A percentile compares a stretch with the other conserved stretches of the same genome.
phyloP scores from a whole-genome alignment of 1,140 invertebrate species.

The Drosophila tsacasi region DNA sequence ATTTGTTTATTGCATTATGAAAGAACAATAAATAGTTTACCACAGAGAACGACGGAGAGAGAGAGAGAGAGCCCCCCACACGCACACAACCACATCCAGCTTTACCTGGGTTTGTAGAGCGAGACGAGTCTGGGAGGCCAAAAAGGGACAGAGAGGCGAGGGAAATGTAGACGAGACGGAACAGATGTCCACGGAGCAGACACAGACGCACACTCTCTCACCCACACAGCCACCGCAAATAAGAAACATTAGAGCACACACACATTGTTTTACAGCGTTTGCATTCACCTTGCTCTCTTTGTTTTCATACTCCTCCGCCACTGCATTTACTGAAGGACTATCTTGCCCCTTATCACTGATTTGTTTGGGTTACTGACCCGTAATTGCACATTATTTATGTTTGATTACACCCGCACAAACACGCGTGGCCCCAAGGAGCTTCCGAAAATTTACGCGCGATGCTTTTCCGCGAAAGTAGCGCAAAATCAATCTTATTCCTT shows the following conservation, averaged over 20 bases:
- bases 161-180: slow-evolving; percentile 30
- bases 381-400: slow-evolving; percentile 42
- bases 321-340: slow-evolving; percentile 20
- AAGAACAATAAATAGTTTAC: slow-evolving; percentile 35
- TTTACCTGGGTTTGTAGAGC: slow-evolving; percentile 28
- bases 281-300: slow-evolving; percentile 34
- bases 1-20: slow-evolving; percentile 34
- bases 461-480: slow-evolving; percentile 11
- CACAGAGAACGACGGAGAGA: slow-evolving; percentile 10
- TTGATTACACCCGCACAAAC: slow-evolving; percentile 14
- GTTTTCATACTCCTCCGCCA: slow-evolving; percentile 17
- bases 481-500: slow-evolving; percentile 34
- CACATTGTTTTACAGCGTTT: slow-evolving; percentile 14
- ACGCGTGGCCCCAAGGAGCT: not conserved
- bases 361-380: slow-evolving; percentile 48
- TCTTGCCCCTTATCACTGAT: slow-evolving; percentile 34
- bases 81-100: slow-evolving; percentile 20
- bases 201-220: slow-evolving; percentile 6
- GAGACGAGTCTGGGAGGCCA: slow-evolving; percentile 42
- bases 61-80: slow-evolving; percentile 1
- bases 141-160: slow-evolving; percentile 21
- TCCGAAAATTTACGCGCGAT: slow-evolving; percentile 20
- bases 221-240: slow-evolving; percentile 12
- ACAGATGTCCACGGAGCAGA: slow-evolving; percentile 38
- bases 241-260: slow-evolving; percentile 22